These are phyloP conservation scores for Notodonta ziczac DNA, from an alignment of 2,888 invertebrate species.

Conservation along the genomic window DNA sequence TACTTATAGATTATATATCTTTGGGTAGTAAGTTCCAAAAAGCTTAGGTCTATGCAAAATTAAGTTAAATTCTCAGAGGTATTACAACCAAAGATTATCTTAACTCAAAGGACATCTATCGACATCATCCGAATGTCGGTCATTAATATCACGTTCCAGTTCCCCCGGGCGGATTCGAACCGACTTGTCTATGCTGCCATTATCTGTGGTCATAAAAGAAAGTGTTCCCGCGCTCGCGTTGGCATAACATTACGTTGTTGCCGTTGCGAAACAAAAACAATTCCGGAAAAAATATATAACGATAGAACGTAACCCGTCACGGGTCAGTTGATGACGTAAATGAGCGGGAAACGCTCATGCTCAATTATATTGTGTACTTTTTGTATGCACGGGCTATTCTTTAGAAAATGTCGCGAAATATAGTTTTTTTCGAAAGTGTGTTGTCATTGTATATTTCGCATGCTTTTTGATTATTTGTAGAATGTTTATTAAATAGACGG, in stretches of 20 bases:
- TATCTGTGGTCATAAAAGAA: slow-evolving; percentile 46
- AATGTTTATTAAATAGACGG: slow-evolving; percentile 1
- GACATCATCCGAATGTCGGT: background rate
- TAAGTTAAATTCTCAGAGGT: too few species aligned
- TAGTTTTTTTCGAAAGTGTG: slow-evolving; percentile 19
- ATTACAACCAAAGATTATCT: too few species aligned
- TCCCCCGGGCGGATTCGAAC: background rate
- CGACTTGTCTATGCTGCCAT: slow-evolving; percentile 7
- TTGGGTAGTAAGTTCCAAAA: too few species aligned
- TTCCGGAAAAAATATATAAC: slow-evolving; percentile 46
- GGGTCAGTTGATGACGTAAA: slow-evolving; percentile 63
- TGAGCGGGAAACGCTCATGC: slow-evolving; percentile 48
- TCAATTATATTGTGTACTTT: slow-evolving; percentile 11
- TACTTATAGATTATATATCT: too few species aligned
- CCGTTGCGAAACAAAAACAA: slow-evolving; percentile 63
- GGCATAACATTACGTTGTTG: slow-evolving; percentile 48
- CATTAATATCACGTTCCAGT: slow-evolving; percentile 2
- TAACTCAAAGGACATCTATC: too few species aligned
- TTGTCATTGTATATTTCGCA: slow-evolving; percentile 1
- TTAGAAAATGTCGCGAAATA: slow-evolving; percentile 9
- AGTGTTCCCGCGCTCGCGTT: slow-evolving; percentile 48
- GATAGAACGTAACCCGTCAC: slow-evolving; percentile 53
- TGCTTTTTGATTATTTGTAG: background rate
- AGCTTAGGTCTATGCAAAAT: too few species aligned
- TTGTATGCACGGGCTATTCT: slow-evolving; percentile 12